Evolutionary conservation across 2,113 vertebrate genomes (phyloP).

Genomic region (Hassar affinis): DNA sequence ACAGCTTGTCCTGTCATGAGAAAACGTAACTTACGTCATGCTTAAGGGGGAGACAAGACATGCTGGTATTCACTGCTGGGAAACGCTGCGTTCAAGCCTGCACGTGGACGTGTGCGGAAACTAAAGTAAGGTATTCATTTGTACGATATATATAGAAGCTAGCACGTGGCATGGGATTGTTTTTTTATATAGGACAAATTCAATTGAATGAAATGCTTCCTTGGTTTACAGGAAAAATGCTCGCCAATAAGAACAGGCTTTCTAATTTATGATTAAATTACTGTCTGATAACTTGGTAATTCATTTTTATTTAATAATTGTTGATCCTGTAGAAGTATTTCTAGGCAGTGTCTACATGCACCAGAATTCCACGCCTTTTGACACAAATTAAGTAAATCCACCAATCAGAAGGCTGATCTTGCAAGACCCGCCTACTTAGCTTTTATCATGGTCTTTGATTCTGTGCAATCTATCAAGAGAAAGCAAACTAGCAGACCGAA

Average conservation of each 20-base stretch:
- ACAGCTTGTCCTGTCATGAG: constrained; percentile 40
- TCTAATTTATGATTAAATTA: background rate
- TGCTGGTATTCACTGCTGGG: constrained; percentile 11
- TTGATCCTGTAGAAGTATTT: background rate
- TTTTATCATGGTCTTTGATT: background rate
- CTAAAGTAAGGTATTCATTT: background rate
- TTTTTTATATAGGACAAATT: background rate
- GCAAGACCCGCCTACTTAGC: background rate
- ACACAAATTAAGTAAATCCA: background rate
- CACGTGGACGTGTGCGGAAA: background rate
- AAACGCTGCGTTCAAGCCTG: background rate
- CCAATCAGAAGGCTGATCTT: background rate
- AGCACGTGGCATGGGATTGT: too few species aligned
- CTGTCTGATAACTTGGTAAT: background rate
- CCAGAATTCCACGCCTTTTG: background rate
- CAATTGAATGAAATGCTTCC: background rate
- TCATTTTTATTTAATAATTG: background rate
- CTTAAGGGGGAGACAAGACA: constrained; percentile 7
- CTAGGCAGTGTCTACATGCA: background rate
- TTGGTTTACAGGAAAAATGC: background rate
- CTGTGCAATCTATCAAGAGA: background rate
- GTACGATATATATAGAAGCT: background rate
- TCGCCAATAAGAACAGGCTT: background rate
- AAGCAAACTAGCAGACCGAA: too few species aligned
- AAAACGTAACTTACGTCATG: constrained; percentile 40